phyloP scores from a whole-genome alignment of 1,140 invertebrate genomes.

The Penaeus indicus region DNA sequence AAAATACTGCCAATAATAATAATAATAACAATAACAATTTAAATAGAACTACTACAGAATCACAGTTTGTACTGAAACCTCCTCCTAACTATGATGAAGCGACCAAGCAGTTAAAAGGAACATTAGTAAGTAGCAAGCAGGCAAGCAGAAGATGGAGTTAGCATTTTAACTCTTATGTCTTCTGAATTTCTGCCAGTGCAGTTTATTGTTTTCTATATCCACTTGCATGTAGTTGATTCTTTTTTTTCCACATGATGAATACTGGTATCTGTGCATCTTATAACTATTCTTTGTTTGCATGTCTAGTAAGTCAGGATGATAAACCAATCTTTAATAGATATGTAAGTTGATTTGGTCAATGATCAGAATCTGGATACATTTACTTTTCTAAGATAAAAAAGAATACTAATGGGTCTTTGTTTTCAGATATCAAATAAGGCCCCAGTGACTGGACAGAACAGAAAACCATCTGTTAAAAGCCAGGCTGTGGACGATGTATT shows the following conservation, averaged over 20 bases:
- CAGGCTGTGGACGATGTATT: conserved; percentile 94
- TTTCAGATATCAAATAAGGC: conserved; percentile 54
- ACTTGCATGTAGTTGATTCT: no score
- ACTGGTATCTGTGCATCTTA: background rate
- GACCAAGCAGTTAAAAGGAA: conserved; percentile 76
- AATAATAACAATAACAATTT: conserved; percentile 63
- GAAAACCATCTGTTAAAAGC: conserved; percentile 76
- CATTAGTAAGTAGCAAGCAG: conserved; percentile 64
- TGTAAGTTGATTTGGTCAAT: no score
- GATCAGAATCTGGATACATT: background rate
- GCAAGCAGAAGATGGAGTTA: no score
- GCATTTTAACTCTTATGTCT: background rate
- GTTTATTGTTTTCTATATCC: background rate
- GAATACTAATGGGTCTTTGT: background rate
- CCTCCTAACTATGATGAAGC: conserved; percentile 81
- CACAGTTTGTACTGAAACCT: conserved; percentile 71
- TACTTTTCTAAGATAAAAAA: background rate
- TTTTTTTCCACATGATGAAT: no score
- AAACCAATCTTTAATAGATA: no score
- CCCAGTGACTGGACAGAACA: conserved; percentile 15
- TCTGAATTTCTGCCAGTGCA: background rate
- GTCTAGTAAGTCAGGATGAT: no score
- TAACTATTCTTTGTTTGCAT: background rate
- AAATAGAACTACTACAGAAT: conserved; percentile 68
- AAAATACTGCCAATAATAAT: conserved; percentile 49